Evolutionary conservation across 2,888 invertebrate species (phyloP).

Genomic region (Heteromyza rotundicornis): DNA sequence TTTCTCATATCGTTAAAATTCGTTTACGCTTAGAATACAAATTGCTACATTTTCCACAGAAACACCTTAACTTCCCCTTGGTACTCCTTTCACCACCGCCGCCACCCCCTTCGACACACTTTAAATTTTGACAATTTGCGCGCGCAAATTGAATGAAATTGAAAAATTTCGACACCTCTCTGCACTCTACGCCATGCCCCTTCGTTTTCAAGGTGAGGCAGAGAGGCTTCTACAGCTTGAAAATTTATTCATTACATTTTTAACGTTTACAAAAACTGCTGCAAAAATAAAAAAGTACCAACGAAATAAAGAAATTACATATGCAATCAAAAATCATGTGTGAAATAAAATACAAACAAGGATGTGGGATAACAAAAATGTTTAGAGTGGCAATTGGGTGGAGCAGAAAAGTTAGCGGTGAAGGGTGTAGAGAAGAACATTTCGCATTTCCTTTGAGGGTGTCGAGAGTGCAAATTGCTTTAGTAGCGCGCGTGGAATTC

Average conservation of each 20-base stretch:
- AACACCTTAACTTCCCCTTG: constrained; percentile 11
- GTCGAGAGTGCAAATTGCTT: constrained; percentile 15
- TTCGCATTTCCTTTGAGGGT: not conserved
- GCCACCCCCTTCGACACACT: constrained; percentile 26
- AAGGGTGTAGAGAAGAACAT: not conserved
- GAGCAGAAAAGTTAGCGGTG: not conserved
- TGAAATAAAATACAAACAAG: constrained; percentile 49
- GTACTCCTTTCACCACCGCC: constrained; percentile 8
- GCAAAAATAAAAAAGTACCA: constrained; percentile 6
- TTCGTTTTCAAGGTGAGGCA: not conserved
- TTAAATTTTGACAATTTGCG: constrained; percentile 31
- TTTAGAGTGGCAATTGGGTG: not conserved
- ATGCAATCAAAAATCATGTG: constrained; percentile 58
- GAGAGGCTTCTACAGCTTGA: constrained; percentile 26
- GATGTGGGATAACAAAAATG: constrained; percentile 17
- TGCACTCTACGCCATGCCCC: not conserved
- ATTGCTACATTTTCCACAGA: constrained; percentile 51
- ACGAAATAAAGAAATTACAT: constrained; percentile 42
- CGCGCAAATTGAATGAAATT: constrained; percentile 58
- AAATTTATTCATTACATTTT: constrained; percentile 58
- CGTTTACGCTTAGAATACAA: constrained; percentile 55
- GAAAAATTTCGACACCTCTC: constrained; percentile 55
- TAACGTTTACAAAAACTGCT: constrained; percentile 15
- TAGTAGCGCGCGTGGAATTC: constrained; percentile 21
- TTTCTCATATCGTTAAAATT: constrained; percentile 59